A percentile compares a stretch with the other conserved stretches of the same genome.
These are phyloP conservation scores for Agraylea sexmaculata DNA, from an alignment of 1,140 invertebrate genomes.

Conservation along the genomic window DNA sequence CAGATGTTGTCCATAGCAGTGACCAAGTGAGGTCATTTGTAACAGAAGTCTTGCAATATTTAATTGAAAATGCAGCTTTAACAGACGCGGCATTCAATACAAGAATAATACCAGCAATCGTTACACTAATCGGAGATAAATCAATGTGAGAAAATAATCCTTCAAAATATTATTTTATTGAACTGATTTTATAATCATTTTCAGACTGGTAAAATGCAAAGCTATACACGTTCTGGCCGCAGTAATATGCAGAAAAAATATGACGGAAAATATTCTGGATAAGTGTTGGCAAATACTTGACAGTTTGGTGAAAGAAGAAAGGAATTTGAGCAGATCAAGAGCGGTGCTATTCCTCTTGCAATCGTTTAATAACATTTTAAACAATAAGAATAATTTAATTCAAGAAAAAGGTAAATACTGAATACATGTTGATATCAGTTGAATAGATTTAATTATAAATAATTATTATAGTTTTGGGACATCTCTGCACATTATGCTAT, in stretches of 20 bases:
- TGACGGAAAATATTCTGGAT: constrained; percentile 8
- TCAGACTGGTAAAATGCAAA: constrained; percentile 17
- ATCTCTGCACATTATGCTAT: constrained; percentile 16
- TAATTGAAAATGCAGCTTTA: constrained; percentile 38
- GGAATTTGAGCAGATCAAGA: constrained; percentile 9
- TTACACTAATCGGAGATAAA: constrained; percentile 54
- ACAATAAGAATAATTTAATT: constrained; percentile 4
- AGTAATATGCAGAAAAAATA: constrained; percentile 4
- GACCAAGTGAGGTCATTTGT: constrained; percentile 18
- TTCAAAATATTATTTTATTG: too few relatives aligned
- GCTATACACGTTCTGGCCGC: constrained; percentile 15
- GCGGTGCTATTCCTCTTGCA: constrained; percentile 5
- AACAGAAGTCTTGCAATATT: constrained; percentile 15
- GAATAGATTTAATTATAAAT: constrained; percentile 7
- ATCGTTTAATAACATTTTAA: constrained; percentile 9
- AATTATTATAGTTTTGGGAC: constrained; percentile 17
- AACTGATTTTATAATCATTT: too few relatives aligned
- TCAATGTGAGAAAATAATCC: constrained; percentile 43
- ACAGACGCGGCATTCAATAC: constrained; percentile 43
- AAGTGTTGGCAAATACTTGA: constrained; percentile 19
- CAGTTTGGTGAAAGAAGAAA: constrained; percentile 17
- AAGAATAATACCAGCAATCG: constrained; percentile 51
- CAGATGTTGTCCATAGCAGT: constrained; percentile 47
- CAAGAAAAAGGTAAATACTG: constrained; percentile 14
- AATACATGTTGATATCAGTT: too few relatives aligned